Evolutionary conservation across 2,888 invertebrate genomes (phyloP), one percentile per base, ranked within the genome.

Genomic region (Hanleya hanleyi): DNA sequence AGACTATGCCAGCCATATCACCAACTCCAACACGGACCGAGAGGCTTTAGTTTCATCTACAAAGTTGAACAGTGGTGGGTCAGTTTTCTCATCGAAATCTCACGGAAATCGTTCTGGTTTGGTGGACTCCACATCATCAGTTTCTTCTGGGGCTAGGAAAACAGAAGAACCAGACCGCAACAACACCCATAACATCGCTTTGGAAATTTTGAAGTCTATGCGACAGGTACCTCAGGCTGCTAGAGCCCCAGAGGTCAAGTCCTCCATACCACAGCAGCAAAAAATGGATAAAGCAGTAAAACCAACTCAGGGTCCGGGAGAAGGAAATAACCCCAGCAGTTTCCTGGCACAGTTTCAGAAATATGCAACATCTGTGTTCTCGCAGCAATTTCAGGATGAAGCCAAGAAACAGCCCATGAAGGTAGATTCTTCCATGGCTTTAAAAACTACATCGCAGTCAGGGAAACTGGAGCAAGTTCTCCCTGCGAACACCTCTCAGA

Each of bases 271-370:
- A 18, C 22, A 49, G 15, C 73, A 26, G 1, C n/a, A n/a, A n/a
- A 66, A 65, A 33, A 64, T 64, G 32, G 49, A 61, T 38, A 61
- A 71, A 2, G 70, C 70, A 1, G 70, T 70, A 36, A 68, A 66
- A 47, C 35, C 61, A 12, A 50, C 35, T n/a, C 1, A n/a, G 7
- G 62, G 61, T n/a, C 1, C 32, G 7, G 62, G 61, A n/a, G 35
- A 38, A n/a, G 49, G 67, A 29, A 32, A 62, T 7, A 64, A 51
- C 12, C 15, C 36, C 15, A 26, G 18, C 61, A 69, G 71, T 4
- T 83, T 73, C 65, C 66, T 81, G 67, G 77, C 79, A 33, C 81
- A 81, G 71, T 83, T 80, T 79, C 77, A 81, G 67, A 82, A 81
- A 62, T 81, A 78, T 78, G 73, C 78, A 35, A 67, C 65, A 2